Evolutionary conservation across 2,797 vertebrate genomes (phyloP).

Genomic region (Huso huso): DNA sequence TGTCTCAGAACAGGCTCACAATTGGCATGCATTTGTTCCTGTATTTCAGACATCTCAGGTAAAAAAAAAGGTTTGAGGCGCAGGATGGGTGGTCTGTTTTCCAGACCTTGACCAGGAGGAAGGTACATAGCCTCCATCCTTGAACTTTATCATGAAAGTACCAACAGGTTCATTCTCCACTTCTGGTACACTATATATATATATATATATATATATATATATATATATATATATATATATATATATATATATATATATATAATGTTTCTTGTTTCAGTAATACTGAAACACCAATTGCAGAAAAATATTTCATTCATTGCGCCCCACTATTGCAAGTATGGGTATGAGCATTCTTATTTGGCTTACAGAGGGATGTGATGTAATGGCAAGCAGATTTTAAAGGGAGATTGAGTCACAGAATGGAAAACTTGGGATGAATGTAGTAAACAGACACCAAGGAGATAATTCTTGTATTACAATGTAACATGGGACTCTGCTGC

Average conservation of each 20-base stretch:
- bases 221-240: not conserved
- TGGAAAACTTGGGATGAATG: too few relatives aligned
- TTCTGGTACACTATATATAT: not conserved
- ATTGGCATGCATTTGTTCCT: constrained; percentile 20
- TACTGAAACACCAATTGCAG: too few relatives aligned
- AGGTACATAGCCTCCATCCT: constrained; percentile 14
- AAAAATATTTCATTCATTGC: too few relatives aligned
- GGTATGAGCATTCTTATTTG: too few relatives aligned
- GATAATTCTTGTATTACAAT: too few relatives aligned
- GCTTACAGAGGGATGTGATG: too few relatives aligned
- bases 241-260: not conserved
- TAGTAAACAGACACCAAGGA: too few relatives aligned
- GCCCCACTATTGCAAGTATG: too few relatives aligned
- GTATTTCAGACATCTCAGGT: constrained; percentile 10
- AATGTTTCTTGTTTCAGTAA: too few relatives aligned
- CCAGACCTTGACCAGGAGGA: constrained; percentile 9
- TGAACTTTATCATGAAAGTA: constrained; percentile 15
- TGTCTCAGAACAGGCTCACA: constrained; percentile 14
- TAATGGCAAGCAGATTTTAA: too few relatives aligned
- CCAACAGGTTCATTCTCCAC: not conserved
- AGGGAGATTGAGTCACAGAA: too few relatives aligned
- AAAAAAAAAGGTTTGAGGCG: not conserved
- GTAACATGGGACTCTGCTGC: too few relatives aligned
- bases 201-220: constrained; percentile 15
- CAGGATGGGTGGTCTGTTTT: constrained; percentile 7